These are phyloP conservation scores for Vannuccia rotundouncinata DNA, from an alignment of 2,888 invertebrate genomes.

Conservation along the genomic window DNA sequence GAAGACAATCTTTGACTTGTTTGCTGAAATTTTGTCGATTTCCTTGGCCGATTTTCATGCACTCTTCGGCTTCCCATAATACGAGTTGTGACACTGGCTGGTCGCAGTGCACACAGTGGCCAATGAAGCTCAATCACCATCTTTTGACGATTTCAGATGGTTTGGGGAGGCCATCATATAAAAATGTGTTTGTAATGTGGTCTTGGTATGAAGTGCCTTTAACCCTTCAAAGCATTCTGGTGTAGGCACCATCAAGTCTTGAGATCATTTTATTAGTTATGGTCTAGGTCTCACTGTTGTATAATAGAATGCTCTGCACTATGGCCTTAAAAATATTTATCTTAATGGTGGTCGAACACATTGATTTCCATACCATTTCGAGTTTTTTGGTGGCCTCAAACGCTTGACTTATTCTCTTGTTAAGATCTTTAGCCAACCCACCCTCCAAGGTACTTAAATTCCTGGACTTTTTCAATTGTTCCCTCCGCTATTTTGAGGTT, in stretches of 20 bases:
- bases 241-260: slow-evolving; percentile 21
- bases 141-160: background rate
- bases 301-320: slow-evolving; percentile 26
- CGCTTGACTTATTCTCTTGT: slow-evolving; percentile 23
- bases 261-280: slow-evolving; percentile 11
- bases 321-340: slow-evolving; percentile 19
- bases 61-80: slow-evolving; percentile 16
- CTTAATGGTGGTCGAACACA: slow-evolving; percentile 21
- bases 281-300: slow-evolving; percentile 24
- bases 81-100: slow-evolving; percentile 26
- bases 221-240: slow-evolving; percentile 24
- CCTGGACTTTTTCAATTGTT: slow-evolving; percentile 22
- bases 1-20: slow-evolving; percentile 26
- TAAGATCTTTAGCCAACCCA: slow-evolving; percentile 24
- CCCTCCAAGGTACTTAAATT: slow-evolving; percentile 12
- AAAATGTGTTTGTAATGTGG: slow-evolving; percentile 18
- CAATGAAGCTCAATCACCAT: background rate
- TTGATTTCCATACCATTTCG: slow-evolving; percentile 22
- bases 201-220: slow-evolving; percentile 12
- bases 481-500: slow-evolving; percentile 16
- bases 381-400: slow-evolving; percentile 16
- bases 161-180: slow-evolving; percentile 17
- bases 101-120: background rate
- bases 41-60: slow-evolving; percentile 19
- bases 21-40: slow-evolving; percentile 8